Base-by-base conservation (phyloP, 2,113 vertebrate species). In the Camelus bactrianus region DNA sequence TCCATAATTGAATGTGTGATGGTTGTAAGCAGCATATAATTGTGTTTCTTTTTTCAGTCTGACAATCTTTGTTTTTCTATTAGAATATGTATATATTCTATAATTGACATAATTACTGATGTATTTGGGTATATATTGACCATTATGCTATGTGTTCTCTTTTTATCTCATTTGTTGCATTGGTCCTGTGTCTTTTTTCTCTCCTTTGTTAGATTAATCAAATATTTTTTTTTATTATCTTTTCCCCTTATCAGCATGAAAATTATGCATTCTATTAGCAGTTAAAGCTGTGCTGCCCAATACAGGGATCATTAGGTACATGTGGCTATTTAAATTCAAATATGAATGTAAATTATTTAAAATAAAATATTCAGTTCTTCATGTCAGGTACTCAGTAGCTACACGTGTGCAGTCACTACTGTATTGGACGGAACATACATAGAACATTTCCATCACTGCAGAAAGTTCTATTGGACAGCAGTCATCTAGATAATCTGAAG, bases 351-450 rank as follows among this genome's bases (percentile, higher is more conserved):
- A 91, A 54, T 72, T 93, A 35, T 64, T 22, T 79, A 50, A 72
- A 73, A 64, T 73, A 70, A 75, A 95, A 81, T 76, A 73, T 87
- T 67, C 73, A 69, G 16, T 77, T 95, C 19, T 30, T 94, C 22
- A 7, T 46, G 50, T 62, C n/a, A 67, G 11, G 32, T 54, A 35
- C 12, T 38, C 30, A 64, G 26, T 3, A 73, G 62, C 24, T 10
- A 73, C 20, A 30, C 65, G 17, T 24, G 2, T 80, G 1, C 3
- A 32, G 50, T 62, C 9, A 52, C 12, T 90, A 19, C 26, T 64
- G 0, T 22, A 67, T 30, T 32, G 9, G 6, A 60, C 32, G 28
- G 35, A 9, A 14, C 38, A 24, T 28, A 32, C 5, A 48, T 3
- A 42, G 67, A 80, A 50, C 5, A 30, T 72, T 35, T 46, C 73